phyloP scores from a whole-genome alignment of 2,888 invertebrate species.

The Falcaria lacertinaria region DNA sequence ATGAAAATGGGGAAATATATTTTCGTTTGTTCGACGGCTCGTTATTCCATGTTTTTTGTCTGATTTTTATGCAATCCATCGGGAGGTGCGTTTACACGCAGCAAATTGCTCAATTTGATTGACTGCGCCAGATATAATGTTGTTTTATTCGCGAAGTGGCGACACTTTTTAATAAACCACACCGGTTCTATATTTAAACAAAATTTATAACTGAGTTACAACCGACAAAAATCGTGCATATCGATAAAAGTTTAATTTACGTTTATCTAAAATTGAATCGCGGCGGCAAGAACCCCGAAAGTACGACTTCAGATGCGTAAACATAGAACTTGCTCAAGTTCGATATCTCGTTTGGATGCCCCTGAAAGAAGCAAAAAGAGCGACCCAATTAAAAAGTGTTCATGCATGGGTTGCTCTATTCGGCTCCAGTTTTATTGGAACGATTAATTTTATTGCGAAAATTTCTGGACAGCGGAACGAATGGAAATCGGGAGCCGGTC shows the following conservation, averaged over 20 bases:
- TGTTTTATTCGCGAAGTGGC: conserved; percentile 15
- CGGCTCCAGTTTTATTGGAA: conserved; percentile 73
- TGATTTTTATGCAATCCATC: conserved; percentile 66
- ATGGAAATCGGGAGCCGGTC: conserved; percentile 60
- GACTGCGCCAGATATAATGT: conserved; percentile 28
- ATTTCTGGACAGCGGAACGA: conserved; percentile 76
- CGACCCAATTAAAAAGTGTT: conserved; percentile 77
- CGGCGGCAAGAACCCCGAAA: conserved; percentile 1
- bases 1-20: conserved; percentile 72
- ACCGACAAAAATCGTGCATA: too few species aligned
- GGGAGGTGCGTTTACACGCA: conserved; percentile 63
- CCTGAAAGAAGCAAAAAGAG: conserved; percentile 64
- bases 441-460: conserved; percentile 79
- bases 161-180: conserved; percentile 18
- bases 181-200: conserved; percentile 3
- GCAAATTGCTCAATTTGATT: conserved; percentile 67
- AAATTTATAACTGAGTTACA: too few species aligned
- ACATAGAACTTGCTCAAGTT: conserved; percentile 50
- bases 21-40: conserved; percentile 59
- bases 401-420: conserved; percentile 73
- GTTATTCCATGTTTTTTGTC: conserved; percentile 58
- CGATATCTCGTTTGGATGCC: conserved; percentile 61
- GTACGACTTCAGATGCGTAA: conserved; percentile 14
- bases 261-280: conserved; percentile 4
- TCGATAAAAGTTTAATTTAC: too few species aligned